Conservation (phyloP, 2,888 invertebrate species). For the Archaeoteleia sp. region DNA sequence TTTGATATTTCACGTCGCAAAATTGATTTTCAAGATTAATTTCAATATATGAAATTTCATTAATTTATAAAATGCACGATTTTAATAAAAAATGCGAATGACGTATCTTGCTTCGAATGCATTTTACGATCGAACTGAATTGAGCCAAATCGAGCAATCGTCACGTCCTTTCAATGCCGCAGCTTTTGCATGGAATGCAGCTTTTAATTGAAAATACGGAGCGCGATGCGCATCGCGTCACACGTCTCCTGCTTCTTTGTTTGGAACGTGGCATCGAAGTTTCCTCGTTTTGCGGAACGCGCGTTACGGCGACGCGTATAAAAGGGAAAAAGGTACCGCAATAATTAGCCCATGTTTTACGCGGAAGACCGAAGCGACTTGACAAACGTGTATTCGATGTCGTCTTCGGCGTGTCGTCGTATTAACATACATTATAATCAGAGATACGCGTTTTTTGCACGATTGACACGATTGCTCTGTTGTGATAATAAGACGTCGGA, state of each 20-base stretch:
- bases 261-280: conserved; percentile 7
- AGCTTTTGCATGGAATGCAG: conserved; percentile 37
- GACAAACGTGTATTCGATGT: too few relatives aligned
- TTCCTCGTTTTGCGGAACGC: neutral
- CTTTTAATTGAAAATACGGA: conserved; percentile 51
- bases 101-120: conserved; percentile 35
- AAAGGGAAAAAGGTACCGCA: conserved; percentile 24
- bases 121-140: conserved; percentile 41
- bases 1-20: too few relatives aligned
- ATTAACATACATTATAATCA: conserved; percentile 6
- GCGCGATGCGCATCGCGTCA: conserved; percentile 43
- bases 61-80: too few relatives aligned
- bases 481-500: too few relatives aligned
- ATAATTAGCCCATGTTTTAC: conserved; percentile 34
- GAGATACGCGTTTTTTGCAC: too few relatives aligned
- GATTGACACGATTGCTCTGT: too few relatives aligned
- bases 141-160: conserved; percentile 45
- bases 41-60: too few relatives aligned
- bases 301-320: conserved; percentile 1
- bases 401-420: conserved; percentile 10
- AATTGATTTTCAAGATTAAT: too few relatives aligned
- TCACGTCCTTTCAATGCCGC: conserved; percentile 35
- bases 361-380: neutral
- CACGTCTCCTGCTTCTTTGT: conserved; percentile 42
- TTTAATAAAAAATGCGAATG: conserved; percentile 28